These are phyloP conservation scores for Alviniconcha marisindica DNA, from an alignment of 1,140 invertebrate genomes.

Conservation along the genomic window DNA sequence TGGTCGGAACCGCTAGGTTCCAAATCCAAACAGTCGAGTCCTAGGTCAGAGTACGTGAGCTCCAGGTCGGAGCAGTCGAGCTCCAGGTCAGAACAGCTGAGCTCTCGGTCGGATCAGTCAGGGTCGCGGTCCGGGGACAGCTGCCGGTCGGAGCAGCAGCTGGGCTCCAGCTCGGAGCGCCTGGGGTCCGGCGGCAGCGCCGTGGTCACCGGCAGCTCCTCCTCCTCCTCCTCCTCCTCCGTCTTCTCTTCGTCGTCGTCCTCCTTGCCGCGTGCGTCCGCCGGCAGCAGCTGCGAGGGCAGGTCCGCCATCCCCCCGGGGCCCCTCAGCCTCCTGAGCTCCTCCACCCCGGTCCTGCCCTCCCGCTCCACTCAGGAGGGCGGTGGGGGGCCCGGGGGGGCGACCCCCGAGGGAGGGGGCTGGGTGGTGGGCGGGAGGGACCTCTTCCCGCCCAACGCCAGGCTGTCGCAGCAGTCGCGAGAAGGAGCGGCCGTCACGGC, in stretches of 20 bases:
- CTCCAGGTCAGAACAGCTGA: background rate
- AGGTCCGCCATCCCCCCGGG: background rate
- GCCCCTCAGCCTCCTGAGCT: constrained; percentile 12
- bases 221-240: background rate
- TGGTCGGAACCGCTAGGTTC: background rate
- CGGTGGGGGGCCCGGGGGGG: background rate
- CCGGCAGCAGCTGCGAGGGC: background rate
- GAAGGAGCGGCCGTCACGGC: background rate
- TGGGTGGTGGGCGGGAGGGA: constrained; percentile 10
- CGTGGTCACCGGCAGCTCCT: no score
- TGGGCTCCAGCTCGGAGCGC: no score
- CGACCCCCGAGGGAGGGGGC: no score
- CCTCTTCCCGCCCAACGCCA: background rate
- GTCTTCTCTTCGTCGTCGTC: background rate
- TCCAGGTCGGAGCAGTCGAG: background rate
- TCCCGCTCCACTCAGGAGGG: background rate
- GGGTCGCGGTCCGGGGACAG: no score
- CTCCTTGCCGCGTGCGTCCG: no score
- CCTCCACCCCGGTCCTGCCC: constrained; percentile 36
- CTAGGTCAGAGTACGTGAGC: background rate
- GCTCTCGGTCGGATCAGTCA: background rate
- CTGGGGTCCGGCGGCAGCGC: no score
- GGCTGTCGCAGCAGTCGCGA: background rate
- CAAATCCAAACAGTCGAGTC: background rate
- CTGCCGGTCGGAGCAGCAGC: background rate